Evolutionary conservation across 2,888 invertebrate genomes (phyloP), one percentile per base, ranked within the genome.

Genomic region (Sinohyriopsis cumingii): DNA sequence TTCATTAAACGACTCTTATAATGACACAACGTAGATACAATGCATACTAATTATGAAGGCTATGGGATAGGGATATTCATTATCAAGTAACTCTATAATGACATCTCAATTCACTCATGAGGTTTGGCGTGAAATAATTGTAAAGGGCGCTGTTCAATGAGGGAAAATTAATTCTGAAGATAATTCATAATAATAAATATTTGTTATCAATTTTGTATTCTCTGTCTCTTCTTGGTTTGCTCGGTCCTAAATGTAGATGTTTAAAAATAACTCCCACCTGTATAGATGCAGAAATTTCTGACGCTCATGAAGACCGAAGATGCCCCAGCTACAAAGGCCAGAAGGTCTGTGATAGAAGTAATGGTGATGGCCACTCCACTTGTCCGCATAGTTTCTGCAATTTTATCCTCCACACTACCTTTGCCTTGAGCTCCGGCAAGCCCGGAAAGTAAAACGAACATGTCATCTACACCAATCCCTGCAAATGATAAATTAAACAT

Each of bases 281-380:
- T 76, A 63, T 79, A 84, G 22, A 82, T 67, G 54, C 83, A 84
- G 69, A 85, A 85, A 66, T 81, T 78, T n/a, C 81, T 59, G 12
- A 85, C 82, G 69, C 82, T 81, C n/a, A 71, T 65, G 57, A 85
- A 85, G 12, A 73, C 67, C 1, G 82, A 77, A 3, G 77, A 69
- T 1, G 75, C 73, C 0, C 84, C 84, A 28, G 79, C 72, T 57
- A 68, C 75, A 33, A 84, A 83, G 15, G 83, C 81, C 15, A 83
- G 65, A 33, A 83, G 66, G 63, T 84, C 80, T 7, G 85, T 85
- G 1, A 85, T 65, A 57, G 83, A 77, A 1, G 82, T 84, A 57
- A 85, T 84, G 22, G 82, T 84, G 59, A 85, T 83, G 24, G 82
- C 79, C n/a, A 83, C 76, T 5, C 83, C 85, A 45, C 80, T 79